Evolutionary conservation across 2,888 invertebrate species (phyloP).

Genomic region (Drosophila putrida): DNA sequence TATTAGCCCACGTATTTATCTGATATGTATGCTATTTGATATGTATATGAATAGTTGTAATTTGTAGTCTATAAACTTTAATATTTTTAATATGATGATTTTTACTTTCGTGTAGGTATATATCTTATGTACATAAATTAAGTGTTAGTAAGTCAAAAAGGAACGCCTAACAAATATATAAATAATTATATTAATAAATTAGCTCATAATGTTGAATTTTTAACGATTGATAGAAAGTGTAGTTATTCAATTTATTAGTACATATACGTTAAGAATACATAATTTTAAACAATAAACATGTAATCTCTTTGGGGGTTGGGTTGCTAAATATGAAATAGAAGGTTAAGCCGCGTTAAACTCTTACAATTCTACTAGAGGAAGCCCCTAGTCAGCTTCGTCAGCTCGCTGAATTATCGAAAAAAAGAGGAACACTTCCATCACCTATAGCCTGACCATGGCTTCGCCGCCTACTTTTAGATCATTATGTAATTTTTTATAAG

Average conservation of each 20-base stretch:
- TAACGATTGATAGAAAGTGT: conserved; percentile 46
- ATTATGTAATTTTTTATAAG: too few relatives aligned
- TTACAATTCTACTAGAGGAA: too few relatives aligned
- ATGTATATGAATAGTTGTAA: conserved; percentile 43
- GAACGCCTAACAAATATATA: conserved; percentile 1
- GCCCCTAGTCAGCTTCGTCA: too few relatives aligned
- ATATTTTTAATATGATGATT: conserved; percentile 64
- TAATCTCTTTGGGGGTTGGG: neutral
- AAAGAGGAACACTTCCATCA: too few relatives aligned
- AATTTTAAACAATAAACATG: conserved; percentile 20
- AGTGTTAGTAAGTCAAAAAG: conserved; percentile 39
- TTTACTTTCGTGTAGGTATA: conserved; percentile 68
- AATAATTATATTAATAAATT: conserved; percentile 44
- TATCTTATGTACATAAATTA: conserved; percentile 65
- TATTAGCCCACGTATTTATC: conserved; percentile 18
- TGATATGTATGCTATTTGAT: conserved; percentile 35
- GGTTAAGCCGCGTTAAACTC: too few relatives aligned
- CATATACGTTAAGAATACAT: conserved; percentile 66
- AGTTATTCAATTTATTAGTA: conserved; percentile 67
- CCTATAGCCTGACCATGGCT: too few relatives aligned
- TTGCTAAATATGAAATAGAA: neutral
- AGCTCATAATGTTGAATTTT: conserved; percentile 54
- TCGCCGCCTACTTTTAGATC: too few relatives aligned
- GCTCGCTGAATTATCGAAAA: too few relatives aligned
- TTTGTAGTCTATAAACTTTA: conserved; percentile 48